Percentiles rank a stretch among this genome's conserved stretches.
Conservation (phyloP, 2,113 vertebrate species). For the Hippocampus comes region DNA sequence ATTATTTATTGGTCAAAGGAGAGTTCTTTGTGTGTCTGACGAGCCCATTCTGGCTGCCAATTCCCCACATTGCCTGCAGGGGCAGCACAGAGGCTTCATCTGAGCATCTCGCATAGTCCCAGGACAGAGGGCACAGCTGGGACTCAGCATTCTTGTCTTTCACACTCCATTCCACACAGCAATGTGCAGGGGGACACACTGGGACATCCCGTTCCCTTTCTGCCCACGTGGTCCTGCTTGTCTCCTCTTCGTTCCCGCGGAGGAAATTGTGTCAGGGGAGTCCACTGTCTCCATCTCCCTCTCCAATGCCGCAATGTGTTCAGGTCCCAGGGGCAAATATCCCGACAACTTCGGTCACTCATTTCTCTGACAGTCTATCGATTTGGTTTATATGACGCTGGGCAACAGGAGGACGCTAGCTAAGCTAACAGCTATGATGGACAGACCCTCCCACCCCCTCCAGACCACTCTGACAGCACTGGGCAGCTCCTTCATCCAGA, state of each 20-base stretch:
- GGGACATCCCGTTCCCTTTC: slow-evolving; percentile 49
- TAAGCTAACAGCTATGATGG: too few relatives aligned
- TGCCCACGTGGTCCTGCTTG: slow-evolving; percentile 29
- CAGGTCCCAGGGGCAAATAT: slow-evolving; percentile 27
- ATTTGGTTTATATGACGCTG: slow-evolving; percentile 3
- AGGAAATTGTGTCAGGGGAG: slow-evolving; percentile 47
- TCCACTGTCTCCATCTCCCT: slow-evolving; percentile 34
- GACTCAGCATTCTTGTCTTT: slow-evolving; percentile 48
- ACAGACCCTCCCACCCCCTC: too few relatives aligned
- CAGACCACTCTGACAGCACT: too few relatives aligned
- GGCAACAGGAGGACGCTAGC: too few relatives aligned
- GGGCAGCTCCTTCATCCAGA: too few relatives aligned
- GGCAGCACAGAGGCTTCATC: slow-evolving; percentile 39
- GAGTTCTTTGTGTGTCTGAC: slow-evolving; percentile 39
- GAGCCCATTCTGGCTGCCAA: slow-evolving; percentile 37
- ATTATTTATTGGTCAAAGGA: slow-evolving; percentile 59
- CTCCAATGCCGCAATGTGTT: slow-evolving; percentile 10
- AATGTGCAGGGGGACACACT: slow-evolving; percentile 52
- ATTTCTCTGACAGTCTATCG: slow-evolving; percentile 25
- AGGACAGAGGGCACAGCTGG: slow-evolving; percentile 67
- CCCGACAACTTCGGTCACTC: slow-evolving; percentile 15
- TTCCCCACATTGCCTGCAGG: slow-evolving; percentile 26
- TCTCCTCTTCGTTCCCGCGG: slow-evolving; percentile 33
- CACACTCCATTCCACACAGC: slow-evolving; percentile 64
- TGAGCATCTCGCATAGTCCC: slow-evolving; percentile 48